Base-by-base conservation (phyloP, 2,888 invertebrate genomes). In the Caenorhabditis doughertyi region DNA sequence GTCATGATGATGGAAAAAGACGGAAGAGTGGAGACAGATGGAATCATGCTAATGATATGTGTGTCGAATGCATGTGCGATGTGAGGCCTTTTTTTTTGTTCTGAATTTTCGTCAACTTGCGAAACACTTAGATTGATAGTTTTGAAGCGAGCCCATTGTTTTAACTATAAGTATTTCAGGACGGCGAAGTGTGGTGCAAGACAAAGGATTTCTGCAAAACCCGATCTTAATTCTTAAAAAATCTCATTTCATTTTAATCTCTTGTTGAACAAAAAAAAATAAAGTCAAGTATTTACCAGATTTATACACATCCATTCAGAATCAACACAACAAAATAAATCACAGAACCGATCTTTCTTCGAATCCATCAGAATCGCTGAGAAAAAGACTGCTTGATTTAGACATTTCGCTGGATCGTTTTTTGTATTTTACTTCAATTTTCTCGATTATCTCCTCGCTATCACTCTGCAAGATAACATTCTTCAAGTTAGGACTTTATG, bases 21-120 rank as follows among this genome's bases (percentile, higher is more conserved):
- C 21, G 47, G 27, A 81, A 79, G 67, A 49, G 82, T 39, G 87
- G 84, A n/a, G 77, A 77, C 3, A 49, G 67, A 27, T 89, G 89
- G 89, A 55, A n/a, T 49, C 84, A 79, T 23, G 72, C 77, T 27
- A 73, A 81, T 23, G 87, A 86, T 60, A 55, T 65, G 39, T 89
- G 88, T 58, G 79, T 86, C 3, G 73, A 81, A 60, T 89, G 89
- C 83, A 83, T 86, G 74, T 89, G 89, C 71, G 73, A 88, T 70
- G 88, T 86, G 55, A 62, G 71, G 51, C n/a, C n/a, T n/a, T n/a
- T n/a, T n/a, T n/a, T n/a, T 21, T 32, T 21, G 16, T 21, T n/a
- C n/a, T n/a, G n/a, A n/a, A n/a, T n/a, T n/a, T n/a, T n/a, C n/a
- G n/a, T n/a, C n/a, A n/a, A n/a, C n/a, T n/a, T n/a, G n/a, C n/a